Base-by-base conservation (phyloP, 2,888 invertebrate species). In the Therioaphis trifolii region DNA sequence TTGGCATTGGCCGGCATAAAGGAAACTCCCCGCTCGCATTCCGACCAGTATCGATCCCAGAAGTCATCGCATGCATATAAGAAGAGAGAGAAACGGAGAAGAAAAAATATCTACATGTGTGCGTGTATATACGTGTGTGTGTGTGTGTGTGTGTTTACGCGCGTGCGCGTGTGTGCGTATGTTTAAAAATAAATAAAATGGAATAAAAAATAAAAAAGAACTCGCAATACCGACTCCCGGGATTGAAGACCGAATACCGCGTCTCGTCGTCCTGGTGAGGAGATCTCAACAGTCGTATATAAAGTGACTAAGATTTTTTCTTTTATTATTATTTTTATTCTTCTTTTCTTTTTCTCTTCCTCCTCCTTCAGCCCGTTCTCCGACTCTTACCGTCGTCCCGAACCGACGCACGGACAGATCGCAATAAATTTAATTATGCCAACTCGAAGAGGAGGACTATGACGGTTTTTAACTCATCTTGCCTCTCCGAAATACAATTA, bases 11-110 rank as follows among this genome's bases (percentile, higher is more conserved):
- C 63, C 66, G 82, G 63, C 82, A 82, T 82, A 82, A 82, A 82
- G 82, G 82, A 74, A 82, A 82, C 82, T 82, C 82, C 82, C 82
- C 82, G 82, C 78, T 82, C 82, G 82, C 82, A 82, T 82, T 82
- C 82, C 82, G 82, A 74, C 82, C 82, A 82, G 82, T 82, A 82
- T 82, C 82, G 82, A 82, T 82, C 82, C 82, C 82, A 82, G 82
- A 82, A 82, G 82, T 82, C 74, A 74, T 72, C 74, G 82, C 72
- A 52, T 63, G 40, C 40, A 27, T 40, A 55, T 78, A 52, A 63
- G 27, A 74, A 66, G 61, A 82, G 61, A 35, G 7, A 35, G 35
- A 82, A 52, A 66, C 66, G 52, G 14, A 46, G 49, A 40, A 52
- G n/a, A 74, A 52, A 24, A 66, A 66, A 68, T 27, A 49, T n/a